These are phyloP conservation scores for Vulpes vulpes DNA, from an alignment of 2,113 vertebrate species.

Conservation along the genomic window DNA sequence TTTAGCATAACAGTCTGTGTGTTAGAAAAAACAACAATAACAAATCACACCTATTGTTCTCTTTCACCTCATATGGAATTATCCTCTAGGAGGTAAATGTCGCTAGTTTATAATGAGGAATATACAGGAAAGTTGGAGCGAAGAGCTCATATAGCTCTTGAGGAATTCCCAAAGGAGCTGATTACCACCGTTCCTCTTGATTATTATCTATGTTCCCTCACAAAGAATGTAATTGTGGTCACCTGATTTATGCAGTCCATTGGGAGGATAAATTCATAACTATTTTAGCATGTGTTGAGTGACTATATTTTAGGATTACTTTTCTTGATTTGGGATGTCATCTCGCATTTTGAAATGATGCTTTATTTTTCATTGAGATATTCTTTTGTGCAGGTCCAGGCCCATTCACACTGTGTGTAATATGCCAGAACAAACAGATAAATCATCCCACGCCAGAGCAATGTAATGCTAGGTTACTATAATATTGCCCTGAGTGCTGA, in stretches of 20 bases:
- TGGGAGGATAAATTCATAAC: not conserved
- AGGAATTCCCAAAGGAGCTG: constrained; percentile 50
- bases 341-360: constrained; percentile 22
- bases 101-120: constrained; percentile 78
- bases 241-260: not conserved
- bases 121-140: not conserved
- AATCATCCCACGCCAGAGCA: constrained; percentile 56
- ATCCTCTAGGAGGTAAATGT: constrained; percentile 84
- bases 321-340: constrained; percentile 51
- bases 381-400: not conserved
- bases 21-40: constrained; percentile 82
- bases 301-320: constrained; percentile 23
- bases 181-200: not conserved
- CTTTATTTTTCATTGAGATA: constrained; percentile 62
- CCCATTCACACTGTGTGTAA: constrained; percentile 11
- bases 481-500: constrained; percentile 66
- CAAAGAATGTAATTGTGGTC: not conserved
- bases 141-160: constrained; percentile 11
- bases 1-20: constrained; percentile 70
- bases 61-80: constrained; percentile 69
- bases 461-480: constrained; percentile 14
- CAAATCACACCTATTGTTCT: constrained; percentile 77
- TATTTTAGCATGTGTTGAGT: constrained; percentile 23
- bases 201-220: not conserved
- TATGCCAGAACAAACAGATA: constrained; percentile 62